Evolutionary conservation across 2,797 vertebrate species (phyloP).

Genomic region (Merluccius polli): DNA sequence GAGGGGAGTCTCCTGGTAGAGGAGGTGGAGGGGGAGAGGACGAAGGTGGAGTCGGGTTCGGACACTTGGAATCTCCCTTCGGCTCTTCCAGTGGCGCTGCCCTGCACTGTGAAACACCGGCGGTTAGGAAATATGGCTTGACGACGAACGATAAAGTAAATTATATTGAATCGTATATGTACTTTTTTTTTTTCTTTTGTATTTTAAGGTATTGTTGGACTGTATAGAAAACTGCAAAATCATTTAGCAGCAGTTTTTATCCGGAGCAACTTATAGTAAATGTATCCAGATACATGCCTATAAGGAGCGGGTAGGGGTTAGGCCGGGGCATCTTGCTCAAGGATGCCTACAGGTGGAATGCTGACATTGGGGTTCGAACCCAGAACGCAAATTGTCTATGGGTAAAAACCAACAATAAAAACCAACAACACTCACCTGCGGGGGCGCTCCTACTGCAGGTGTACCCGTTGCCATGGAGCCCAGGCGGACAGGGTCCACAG

Average conservation of each 20-base stretch:
- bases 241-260: not conserved
- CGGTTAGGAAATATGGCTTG: slow-evolving; percentile 64
- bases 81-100: slow-evolving; percentile 22
- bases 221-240: not conserved
- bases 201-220: not conserved
- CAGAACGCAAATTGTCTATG: not conserved
- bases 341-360: too few relatives aligned
- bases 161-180: not conserved
- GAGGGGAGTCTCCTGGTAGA: too few relatives aligned
- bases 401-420: too few relatives aligned
- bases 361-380: not conserved
- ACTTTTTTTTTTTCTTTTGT: not conserved
- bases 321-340: too few relatives aligned
- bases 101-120: slow-evolving; percentile 68
- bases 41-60: too few relatives aligned
- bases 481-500: slow-evolving; percentile 74
- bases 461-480: slow-evolving; percentile 68
- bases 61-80: slow-evolving; percentile 30
- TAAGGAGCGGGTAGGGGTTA: not conserved
- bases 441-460: slow-evolving; percentile 50
- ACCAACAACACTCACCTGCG: slow-evolving; percentile 46
- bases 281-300: not conserved
- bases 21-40: too few relatives aligned
- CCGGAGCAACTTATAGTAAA: not conserved
- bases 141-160: too few relatives aligned